phyloP scores from a whole-genome alignment of 1,140 invertebrate species.

The Ceratina calcarata region DNA sequence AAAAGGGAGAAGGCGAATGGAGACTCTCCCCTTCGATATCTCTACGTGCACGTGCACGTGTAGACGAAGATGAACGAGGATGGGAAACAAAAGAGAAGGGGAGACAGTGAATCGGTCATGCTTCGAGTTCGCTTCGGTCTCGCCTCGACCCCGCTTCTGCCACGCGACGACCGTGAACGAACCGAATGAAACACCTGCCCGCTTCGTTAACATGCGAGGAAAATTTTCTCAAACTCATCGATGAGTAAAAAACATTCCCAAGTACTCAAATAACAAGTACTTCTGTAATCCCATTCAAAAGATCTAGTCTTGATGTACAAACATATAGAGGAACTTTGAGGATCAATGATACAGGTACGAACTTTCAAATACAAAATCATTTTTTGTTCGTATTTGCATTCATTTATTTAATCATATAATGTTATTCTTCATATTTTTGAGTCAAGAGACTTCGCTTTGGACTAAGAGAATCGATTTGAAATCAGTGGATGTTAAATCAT shows the following conservation, averaged over 20 bases:
- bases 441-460: not conserved
- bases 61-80: slow-evolving; percentile 13
- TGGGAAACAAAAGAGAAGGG: slow-evolving; percentile 10
- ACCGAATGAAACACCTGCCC: slow-evolving; percentile 71
- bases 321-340: too few relatives aligned
- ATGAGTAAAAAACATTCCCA: not conserved
- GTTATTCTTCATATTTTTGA: too few relatives aligned
- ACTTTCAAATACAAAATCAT: too few relatives aligned
- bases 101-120: slow-evolving; percentile 54
- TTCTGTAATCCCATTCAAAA: too few relatives aligned
- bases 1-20: slow-evolving; percentile 5
- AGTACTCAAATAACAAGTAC: too few relatives aligned
- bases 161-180: slow-evolving; percentile 71
- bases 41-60: too few relatives aligned
- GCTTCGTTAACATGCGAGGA: slow-evolving; percentile 69
- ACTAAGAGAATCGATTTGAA: slow-evolving; percentile 17
- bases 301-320: too few relatives aligned
- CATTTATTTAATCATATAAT: too few relatives aligned
- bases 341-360: too few relatives aligned
- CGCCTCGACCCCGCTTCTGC: slow-evolving; percentile 66
- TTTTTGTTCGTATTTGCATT: too few relatives aligned
- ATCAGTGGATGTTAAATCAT: slow-evolving; percentile 58
- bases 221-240: slow-evolving; percentile 60
- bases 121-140: slow-evolving; percentile 62
- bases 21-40: slow-evolving; percentile 38